Evolutionary conservation across 2,797 vertebrate species (phyloP).

Genomic region (Pangasius larnaudii): DNA sequence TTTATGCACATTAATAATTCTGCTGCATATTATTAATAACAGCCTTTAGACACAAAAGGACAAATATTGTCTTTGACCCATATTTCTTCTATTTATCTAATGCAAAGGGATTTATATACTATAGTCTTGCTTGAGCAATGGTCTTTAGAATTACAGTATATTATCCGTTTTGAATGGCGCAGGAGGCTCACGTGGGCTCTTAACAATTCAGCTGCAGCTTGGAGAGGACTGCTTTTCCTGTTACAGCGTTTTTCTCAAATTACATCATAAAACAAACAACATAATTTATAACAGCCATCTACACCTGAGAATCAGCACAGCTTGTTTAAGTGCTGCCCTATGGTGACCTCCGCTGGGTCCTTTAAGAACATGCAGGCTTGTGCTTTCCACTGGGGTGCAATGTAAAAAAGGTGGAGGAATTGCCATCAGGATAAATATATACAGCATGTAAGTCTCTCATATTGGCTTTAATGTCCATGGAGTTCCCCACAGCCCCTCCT

Average conservation of each 20-base stretch:
- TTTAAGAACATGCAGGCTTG: conserved; percentile 2
- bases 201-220: background rate
- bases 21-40: background rate
- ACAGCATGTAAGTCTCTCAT: conserved; percentile 44
- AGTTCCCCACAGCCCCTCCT: conserved; percentile 69
- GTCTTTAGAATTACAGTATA: background rate
- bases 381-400: conserved; percentile 29
- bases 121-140: background rate
- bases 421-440: conserved; percentile 43
- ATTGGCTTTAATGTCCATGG: conserved; percentile 42
- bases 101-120: background rate
- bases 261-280: conserved; percentile 9
- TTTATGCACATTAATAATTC: background rate
- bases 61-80: background rate
- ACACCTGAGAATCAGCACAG: conserved; percentile 5
- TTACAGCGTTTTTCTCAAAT: conserved; percentile 7
- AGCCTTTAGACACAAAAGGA: background rate
- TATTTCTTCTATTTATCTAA: conserved; percentile 3
- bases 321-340: conserved; percentile 4
- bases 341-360: conserved; percentile 20
- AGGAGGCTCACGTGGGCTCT: background rate
- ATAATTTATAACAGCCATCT: conserved; percentile 3
- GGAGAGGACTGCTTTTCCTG: background rate
- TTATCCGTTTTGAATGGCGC: background rate
- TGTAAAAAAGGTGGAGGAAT: conserved; percentile 33